Evolutionary conservation across 2,113 vertebrate genomes (phyloP), one percentile per base, ranked within the genome.

Genomic region (Nematolebias whitei): DNA sequence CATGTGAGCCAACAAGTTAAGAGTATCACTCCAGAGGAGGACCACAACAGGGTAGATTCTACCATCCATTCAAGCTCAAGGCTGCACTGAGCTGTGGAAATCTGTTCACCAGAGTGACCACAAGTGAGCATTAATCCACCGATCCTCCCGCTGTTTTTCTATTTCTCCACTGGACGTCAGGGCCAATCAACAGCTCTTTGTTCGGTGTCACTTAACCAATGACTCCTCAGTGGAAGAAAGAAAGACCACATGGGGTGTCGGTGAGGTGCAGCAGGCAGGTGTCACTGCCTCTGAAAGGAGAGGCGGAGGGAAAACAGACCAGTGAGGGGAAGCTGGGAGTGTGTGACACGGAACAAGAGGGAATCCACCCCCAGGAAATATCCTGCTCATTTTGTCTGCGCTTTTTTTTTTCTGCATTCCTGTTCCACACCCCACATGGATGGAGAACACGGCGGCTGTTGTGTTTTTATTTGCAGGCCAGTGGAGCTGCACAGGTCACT

Each of bases 191-290:
- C 85, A 81, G 68, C 41, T 79, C 78, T 87, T 91, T 91, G 85
- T 91, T 90, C 84, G 64, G 74, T 72, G 79, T 85, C 87, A 87
- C 74, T 87, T 90, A 89, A 89, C 77, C 87, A 83, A 65, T 80
- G 82, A 70, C 80, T 82, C 69, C 68, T 72, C 54, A 5, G 68
- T 43, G 51, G 43, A 43, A 50, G 57, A 70, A 55, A 76, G 70
- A 82, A 82, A 77, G 70, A 62, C 71, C 16, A n/a, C 78, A 61
- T 71, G 79, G 74, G 75, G 62, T 62, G 81, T 78, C 69, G 60
- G 83, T 78, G 85, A 82, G 80, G 74, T 78, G 76, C 53, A 55
- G 54, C 67, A 68, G 67, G 68, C 80, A 86, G 87, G 87, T 90
- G 87, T 88, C 87, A 86, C 53, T 83, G 80, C 86, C 63, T 83